phyloP scores from a whole-genome alignment of 2,113 vertebrate genomes.

The Eonycteris spelaea region DNA sequence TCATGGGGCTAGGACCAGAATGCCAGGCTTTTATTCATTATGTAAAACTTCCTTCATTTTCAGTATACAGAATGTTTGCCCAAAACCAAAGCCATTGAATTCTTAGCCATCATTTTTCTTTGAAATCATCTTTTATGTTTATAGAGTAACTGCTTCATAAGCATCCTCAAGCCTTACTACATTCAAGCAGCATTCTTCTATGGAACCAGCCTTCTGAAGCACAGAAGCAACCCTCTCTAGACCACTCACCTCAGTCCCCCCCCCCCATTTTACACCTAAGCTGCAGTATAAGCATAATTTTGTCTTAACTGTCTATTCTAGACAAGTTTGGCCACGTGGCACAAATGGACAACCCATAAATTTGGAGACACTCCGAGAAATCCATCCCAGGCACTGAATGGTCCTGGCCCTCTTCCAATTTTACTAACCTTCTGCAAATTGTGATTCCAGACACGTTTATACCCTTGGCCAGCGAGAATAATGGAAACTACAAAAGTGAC shows the following conservation, averaged over 20 bases:
- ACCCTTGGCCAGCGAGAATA: slow-evolving; percentile 44
- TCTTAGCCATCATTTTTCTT: neutral
- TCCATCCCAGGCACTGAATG: slow-evolving; percentile 42
- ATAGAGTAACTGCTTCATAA: slow-evolving; percentile 4
- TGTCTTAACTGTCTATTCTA: slow-evolving; percentile 51
- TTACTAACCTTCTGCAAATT: neutral
- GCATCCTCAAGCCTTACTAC: neutral
- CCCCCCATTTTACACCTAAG: neutral
- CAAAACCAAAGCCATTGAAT: neutral
- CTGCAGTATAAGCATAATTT: slow-evolving; percentile 39
- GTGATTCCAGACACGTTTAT: slow-evolving; percentile 49
- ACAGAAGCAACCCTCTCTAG: neutral
- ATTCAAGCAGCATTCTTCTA: neutral
- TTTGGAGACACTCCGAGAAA: slow-evolving; percentile 48
- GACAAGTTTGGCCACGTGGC: slow-evolving; percentile 46
- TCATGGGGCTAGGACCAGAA: neutral
- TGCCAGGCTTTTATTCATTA: neutral
- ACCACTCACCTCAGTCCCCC: neutral
- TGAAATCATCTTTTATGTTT: neutral
- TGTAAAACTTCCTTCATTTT: neutral
- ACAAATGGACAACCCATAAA: slow-evolving; percentile 9
- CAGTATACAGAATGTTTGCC: neutral
- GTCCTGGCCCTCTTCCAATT: slow-evolving; percentile 42
- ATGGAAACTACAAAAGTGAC: slow-evolving; percentile 49
- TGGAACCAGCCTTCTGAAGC: neutral